Conservation (phyloP, 2,888 invertebrate species). For the Apantesis nais region DNA sequence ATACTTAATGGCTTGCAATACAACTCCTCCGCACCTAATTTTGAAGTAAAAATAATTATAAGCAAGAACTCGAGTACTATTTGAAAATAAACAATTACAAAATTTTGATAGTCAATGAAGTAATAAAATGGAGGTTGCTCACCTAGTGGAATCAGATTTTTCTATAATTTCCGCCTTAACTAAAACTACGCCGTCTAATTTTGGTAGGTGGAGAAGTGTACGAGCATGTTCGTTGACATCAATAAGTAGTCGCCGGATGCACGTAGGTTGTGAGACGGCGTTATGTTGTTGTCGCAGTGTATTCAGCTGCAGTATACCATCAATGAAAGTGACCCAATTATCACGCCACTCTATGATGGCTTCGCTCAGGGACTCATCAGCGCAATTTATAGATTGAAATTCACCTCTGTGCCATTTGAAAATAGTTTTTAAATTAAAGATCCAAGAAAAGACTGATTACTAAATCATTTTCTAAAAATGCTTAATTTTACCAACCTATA, state of each 20-base stretch:
- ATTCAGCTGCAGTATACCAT: conserved; percentile 91
- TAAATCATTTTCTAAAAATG: too few species aligned
- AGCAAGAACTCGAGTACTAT: not conserved
- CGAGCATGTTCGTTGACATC: conserved; percentile 36
- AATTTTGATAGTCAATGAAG: not conserved
- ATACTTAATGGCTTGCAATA: conserved; percentile 44
- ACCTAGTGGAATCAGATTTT: conserved; percentile 29
- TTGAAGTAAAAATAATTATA: not conserved
- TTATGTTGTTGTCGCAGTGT: conserved; percentile 86
- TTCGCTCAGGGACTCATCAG: conserved; percentile 46
- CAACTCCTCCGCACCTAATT: conserved; percentile 56
- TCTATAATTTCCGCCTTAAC: conserved; percentile 27
- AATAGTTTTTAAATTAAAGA: not conserved
- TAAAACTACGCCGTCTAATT: conserved; percentile 9
- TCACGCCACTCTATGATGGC: conserved; percentile 86
- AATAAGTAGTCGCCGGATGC: conserved; percentile 47
- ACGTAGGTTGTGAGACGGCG: conserved; percentile 87
- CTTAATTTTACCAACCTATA: conserved; percentile 6
- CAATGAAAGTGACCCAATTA: conserved; percentile 93
- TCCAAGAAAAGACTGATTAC: too few species aligned
- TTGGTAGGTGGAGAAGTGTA: not conserved
- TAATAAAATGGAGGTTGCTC: not conserved
- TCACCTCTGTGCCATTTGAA: conserved; percentile 46
- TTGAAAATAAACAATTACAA: not conserved
- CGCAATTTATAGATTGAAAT: conserved; percentile 52